These are phyloP conservation scores for Prinia subflava DNA, from an alignment of 2,113 vertebrate species.

Conservation along the genomic window DNA sequence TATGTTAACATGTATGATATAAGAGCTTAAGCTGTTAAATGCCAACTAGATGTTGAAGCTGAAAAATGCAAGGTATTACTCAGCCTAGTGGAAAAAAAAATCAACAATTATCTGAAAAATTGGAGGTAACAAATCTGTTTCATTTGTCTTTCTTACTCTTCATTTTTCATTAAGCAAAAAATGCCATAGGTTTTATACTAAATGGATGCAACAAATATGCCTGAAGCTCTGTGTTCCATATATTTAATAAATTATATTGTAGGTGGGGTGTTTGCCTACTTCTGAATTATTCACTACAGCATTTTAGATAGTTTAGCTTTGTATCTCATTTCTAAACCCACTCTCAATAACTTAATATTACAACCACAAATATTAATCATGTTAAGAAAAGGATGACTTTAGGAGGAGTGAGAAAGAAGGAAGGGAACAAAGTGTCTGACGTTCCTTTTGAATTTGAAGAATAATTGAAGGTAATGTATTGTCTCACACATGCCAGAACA, in stretches of 20 bases:
- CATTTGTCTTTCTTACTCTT: background rate
- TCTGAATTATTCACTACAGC: constrained; percentile 22
- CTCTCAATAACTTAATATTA: background rate
- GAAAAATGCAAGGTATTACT: background rate
- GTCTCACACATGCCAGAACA: background rate
- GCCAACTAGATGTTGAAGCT: background rate
- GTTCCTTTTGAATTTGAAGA: background rate
- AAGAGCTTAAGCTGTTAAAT: background rate
- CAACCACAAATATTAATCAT: background rate
- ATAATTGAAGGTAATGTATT: background rate
- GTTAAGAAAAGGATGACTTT: background rate
- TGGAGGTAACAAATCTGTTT: background rate
- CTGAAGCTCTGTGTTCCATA: background rate
- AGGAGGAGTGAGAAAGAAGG: background rate
- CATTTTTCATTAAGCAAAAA: background rate
- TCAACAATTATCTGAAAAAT: background rate
- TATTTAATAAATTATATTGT: constrained; percentile 22
- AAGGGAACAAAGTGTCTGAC: background rate
- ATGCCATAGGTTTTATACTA: background rate
- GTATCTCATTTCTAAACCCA: background rate
- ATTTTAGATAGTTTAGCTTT: background rate
- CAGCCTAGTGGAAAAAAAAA: background rate
- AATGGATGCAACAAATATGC: background rate
- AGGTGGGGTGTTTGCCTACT: constrained; percentile 16
- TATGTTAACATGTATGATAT: background rate